phyloP scores from a whole-genome alignment of 2,888 invertebrate species.

The Brenthis ino region DNA sequence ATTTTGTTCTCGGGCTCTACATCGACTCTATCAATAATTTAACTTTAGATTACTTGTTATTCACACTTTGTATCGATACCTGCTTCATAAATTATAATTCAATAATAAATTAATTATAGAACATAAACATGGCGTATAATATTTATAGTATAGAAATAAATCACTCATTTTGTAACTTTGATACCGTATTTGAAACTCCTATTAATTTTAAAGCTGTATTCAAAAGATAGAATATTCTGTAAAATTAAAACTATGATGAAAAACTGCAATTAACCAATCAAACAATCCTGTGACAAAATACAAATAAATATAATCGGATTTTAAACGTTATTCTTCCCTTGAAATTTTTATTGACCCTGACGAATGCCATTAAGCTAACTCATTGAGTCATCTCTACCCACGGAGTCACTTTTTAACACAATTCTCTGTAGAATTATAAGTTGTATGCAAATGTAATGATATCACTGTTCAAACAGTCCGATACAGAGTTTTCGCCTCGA shows the following conservation, averaged over 20 bases:
- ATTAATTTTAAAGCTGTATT: background rate
- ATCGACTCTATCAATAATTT: too few relatives aligned
- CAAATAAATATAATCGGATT: background rate
- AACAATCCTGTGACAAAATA: background rate
- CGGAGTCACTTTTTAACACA: constrained; percentile 25
- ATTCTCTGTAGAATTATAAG: constrained; percentile 48
- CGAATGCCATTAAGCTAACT: constrained; percentile 15
- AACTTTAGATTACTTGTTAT: too few relatives aligned
- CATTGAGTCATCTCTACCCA: constrained; percentile 18
- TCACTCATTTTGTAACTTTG: background rate
- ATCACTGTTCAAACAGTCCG: constrained; percentile 55
- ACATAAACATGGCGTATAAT: background rate
- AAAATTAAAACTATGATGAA: background rate
- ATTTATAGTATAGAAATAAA: constrained; percentile 2
- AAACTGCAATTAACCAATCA: background rate
- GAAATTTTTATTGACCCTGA: constrained; percentile 12
- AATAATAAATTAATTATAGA: background rate
- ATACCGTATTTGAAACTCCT: background rate
- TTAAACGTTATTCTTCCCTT: background rate
- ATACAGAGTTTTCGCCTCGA: constrained; percentile 23
- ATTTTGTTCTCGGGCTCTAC: too few relatives aligned
- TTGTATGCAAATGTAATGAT: constrained; percentile 69
- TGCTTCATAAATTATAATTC: too few relatives aligned
- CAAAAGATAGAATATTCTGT: background rate
- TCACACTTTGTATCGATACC: too few relatives aligned